Conservation (phyloP, 1,140 invertebrate species). For the Zaprionus inermis region DNA sequence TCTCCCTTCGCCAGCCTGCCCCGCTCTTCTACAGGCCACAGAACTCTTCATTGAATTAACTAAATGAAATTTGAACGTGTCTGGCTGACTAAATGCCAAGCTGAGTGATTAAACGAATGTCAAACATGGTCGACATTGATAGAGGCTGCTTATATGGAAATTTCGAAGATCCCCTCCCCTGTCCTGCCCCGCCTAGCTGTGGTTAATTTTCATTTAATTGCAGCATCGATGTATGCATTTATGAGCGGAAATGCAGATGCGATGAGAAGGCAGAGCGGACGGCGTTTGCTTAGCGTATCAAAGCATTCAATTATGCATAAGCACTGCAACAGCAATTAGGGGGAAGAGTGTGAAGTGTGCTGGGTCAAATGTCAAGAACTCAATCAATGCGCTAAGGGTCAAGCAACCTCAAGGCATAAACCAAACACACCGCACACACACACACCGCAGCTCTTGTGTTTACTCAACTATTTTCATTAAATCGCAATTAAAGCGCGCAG, state of each 20-base stretch:
- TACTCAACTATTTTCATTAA: constrained; percentile 9
- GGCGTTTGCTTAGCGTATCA: background rate
- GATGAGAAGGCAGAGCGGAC: constrained; percentile 1
- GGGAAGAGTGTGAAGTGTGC: too few relatives aligned
- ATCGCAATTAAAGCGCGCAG: background rate
- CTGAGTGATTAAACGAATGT: constrained; percentile 36
- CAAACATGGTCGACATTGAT: background rate
- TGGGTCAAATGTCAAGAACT: background rate
- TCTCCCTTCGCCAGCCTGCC: background rate
- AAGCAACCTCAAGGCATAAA: background rate
- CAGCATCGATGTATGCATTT: constrained; percentile 61
- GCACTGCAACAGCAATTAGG: background rate
- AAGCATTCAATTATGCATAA: constrained; percentile 20
- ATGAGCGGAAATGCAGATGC: constrained; percentile 57
- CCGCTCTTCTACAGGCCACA: background rate
- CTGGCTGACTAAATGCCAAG: constrained; percentile 39
- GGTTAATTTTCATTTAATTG: constrained; percentile 70
- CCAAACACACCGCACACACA: background rate
- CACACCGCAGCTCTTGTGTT: background rate
- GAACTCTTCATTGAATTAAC: constrained; percentile 66
- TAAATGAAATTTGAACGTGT: constrained; percentile 79
- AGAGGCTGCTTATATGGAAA: constrained; percentile 41
- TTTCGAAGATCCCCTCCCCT: background rate
- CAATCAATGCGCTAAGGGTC: too few relatives aligned
- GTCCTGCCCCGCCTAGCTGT: background rate